A percentile compares a stretch with the other conserved stretches of the same genome.
Evolutionary conservation across 2,888 invertebrate genomes (phyloP).

Genomic region (Cerceris rybyensis): DNA sequence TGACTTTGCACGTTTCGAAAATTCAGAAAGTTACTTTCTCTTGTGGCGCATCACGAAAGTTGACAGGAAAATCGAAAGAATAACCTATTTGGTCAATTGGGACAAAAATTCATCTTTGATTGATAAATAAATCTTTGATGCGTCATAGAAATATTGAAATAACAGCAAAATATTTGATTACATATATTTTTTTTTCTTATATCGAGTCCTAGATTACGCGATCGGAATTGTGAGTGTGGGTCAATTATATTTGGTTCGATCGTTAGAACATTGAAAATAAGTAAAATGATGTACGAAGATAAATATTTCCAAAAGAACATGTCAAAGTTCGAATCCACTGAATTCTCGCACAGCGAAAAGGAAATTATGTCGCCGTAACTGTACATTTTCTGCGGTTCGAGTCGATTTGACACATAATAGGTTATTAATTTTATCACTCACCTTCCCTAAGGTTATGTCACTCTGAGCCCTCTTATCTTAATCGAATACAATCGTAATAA

Average conservation of each 20-base stretch:
- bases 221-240: background rate
- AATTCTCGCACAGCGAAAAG: background rate
- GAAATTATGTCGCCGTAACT: background rate
- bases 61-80: no score
- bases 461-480: conserved; percentile 2
- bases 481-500: conserved; percentile 11
- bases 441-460: conserved; percentile 59
- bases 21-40: background rate
- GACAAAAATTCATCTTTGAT: no score
- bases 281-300: background rate
- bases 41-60: background rate
- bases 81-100: no score
- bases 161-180: no score
- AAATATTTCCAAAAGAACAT: no score
- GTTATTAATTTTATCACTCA: conserved; percentile 22
- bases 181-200: no score
- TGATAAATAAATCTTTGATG: no score
- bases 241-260: background rate
- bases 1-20: background rate
- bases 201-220: background rate
- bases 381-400: background rate
- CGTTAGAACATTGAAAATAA: background rate
- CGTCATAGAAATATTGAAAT: no score
- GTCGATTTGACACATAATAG: background rate
- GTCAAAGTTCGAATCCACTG: no score